phyloP scores from a whole-genome alignment of 1,140 invertebrate species.

The Microplitis mediator region DNA sequence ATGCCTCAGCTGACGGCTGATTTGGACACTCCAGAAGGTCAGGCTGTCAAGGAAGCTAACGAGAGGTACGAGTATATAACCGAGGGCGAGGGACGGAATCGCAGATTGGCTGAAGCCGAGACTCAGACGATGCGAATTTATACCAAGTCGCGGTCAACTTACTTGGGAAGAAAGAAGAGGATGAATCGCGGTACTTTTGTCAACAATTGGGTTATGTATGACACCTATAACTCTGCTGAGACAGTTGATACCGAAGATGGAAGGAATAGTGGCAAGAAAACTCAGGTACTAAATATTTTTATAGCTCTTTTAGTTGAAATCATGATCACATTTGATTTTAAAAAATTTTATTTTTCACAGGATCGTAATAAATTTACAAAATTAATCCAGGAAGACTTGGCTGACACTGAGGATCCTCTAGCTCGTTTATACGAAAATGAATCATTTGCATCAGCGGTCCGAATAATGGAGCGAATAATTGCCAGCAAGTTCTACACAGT shows the following conservation, averaged over 20 bases:
- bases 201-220: slow-evolving; percentile 76
- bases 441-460: slow-evolving; percentile 67
- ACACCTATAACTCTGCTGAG: slow-evolving; percentile 59
- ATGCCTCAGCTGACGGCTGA: slow-evolving; percentile 68
- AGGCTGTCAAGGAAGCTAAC: slow-evolving; percentile 66
- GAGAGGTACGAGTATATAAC: slow-evolving; percentile 70
- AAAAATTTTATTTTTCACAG: background rate
- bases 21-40: slow-evolving; percentile 65
- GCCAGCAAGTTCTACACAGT: slow-evolving; percentile 69
- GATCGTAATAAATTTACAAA: background rate
- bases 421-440: slow-evolving; percentile 50
- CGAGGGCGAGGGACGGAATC: slow-evolving; percentile 66
- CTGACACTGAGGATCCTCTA: slow-evolving; percentile 45
- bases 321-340: too few species aligned
- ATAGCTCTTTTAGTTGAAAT: too few species aligned
- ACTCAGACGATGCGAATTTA: slow-evolving; percentile 69
- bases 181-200: slow-evolving; percentile 68
- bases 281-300: background rate
- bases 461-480: slow-evolving; percentile 71
- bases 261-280: slow-evolving; percentile 14
- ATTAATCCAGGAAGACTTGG: background rate
- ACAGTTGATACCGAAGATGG: slow-evolving; percentile 22
- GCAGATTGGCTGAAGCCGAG: slow-evolving; percentile 68
- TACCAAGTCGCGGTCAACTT: slow-evolving; percentile 67
- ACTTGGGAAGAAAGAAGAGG: slow-evolving; percentile 62